Percentiles rank a stretch among this genome's conserved stretches.
Evolutionary conservation across 2,797 vertebrate genomes (phyloP).

Genomic region (Bucorvus abyssinicus): DNA sequence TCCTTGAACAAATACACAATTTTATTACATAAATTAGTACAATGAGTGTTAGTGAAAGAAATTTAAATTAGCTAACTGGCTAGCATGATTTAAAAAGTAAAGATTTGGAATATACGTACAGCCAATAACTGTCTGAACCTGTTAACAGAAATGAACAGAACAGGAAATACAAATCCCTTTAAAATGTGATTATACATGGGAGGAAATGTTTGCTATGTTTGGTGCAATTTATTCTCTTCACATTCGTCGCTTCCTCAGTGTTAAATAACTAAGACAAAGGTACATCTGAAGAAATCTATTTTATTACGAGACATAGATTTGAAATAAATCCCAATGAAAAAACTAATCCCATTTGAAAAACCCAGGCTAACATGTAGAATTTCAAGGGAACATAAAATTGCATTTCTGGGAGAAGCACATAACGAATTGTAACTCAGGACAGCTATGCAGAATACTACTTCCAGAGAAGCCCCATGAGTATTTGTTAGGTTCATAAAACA

Average conservation of each 20-base stretch:
- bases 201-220: neutral
- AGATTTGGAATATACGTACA: neutral
- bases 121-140: neutral
- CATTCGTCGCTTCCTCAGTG: neutral
- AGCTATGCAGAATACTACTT: neutral
- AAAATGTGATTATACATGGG: neutral
- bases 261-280: neutral
- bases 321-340: neutral
- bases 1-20: neutral
- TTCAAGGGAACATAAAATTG: neutral
- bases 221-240: neutral
- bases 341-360: neutral
- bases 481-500: neutral
- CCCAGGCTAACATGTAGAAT: neutral
- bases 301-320: neutral
- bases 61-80: neutral
- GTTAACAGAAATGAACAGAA: neutral
- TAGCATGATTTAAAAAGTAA: neutral
- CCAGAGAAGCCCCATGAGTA: neutral
- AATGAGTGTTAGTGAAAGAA: neutral
- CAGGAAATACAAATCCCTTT: neutral
- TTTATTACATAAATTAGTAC: neutral
- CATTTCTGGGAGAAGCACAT: neutral
- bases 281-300: neutral
- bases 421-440: neutral